phyloP scores from a whole-genome alignment of 2,113 vertebrate species.

The Typhlomys cinereus region DNA sequence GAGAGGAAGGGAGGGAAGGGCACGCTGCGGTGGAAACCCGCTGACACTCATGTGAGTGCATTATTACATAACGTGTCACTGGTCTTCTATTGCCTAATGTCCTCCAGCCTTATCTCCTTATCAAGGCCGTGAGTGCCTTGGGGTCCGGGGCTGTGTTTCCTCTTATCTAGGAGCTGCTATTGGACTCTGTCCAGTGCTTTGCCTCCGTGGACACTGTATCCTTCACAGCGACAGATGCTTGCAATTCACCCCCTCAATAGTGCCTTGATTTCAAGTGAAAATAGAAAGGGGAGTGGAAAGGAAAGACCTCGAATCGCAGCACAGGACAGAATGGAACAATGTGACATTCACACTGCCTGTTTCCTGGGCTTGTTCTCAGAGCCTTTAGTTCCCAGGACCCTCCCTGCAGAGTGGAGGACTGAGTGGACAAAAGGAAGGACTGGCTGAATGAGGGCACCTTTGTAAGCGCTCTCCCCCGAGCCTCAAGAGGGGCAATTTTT shows the following conservation, averaged over 20 bases:
- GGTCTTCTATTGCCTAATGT: conserved; percentile 53
- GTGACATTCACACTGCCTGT: neutral
- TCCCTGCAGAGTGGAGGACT: conserved; percentile 31
- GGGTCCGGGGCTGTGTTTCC: neutral
- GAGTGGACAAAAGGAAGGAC: conserved; percentile 9
- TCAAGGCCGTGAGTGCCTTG: neutral
- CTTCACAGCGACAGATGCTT: conserved; percentile 12
- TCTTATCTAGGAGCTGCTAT: conserved; percentile 14
- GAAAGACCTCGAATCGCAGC: neutral
- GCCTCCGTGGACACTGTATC: neutral
- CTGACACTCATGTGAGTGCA: neutral
- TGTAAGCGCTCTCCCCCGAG: conserved; percentile 13
- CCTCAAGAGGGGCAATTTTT: conserved; percentile 1
- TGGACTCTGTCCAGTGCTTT: neutral
- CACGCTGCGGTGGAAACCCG: conserved; percentile 25
- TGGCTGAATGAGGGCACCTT: neutral
- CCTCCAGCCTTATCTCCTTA: conserved; percentile 39
- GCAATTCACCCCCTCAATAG: neutral
- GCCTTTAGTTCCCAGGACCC: conserved; percentile 8
- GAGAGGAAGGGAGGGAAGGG: neutral
- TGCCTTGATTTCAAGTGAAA: conserved; percentile 44
- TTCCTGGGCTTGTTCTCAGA: conserved; percentile 37
- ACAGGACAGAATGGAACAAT: conserved; percentile 5
- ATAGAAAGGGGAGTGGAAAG: conserved; percentile 15
- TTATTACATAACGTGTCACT: conserved; percentile 22